Evolutionary conservation across 2,113 vertebrate genomes (phyloP).

Genomic region (Marmota monax): DNA sequence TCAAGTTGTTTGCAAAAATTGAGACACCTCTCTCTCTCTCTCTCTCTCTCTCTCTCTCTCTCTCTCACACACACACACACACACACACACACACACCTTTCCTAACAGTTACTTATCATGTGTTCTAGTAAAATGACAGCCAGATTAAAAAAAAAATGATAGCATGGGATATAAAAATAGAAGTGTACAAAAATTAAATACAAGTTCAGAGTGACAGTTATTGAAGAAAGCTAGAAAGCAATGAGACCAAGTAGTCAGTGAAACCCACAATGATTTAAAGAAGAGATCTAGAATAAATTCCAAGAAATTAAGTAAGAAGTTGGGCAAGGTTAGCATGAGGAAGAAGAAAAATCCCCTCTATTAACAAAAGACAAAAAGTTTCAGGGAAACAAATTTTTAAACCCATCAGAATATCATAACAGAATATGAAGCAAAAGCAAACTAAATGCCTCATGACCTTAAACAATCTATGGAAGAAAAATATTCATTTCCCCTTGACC

Average conservation of each 20-base stretch:
- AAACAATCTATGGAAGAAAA: not conserved
- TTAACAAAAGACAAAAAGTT: not conserved
- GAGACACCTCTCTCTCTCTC: not conserved
- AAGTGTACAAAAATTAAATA: not conserved
- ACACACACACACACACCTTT: not conserved
- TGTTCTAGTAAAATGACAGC: not conserved
- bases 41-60: too few species aligned
- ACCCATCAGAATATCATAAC: not conserved
- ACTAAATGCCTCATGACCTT: not conserved
- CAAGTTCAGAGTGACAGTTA: not conserved
- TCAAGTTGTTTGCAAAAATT: not conserved
- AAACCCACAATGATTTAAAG: not conserved
- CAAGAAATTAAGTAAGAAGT: not conserved
- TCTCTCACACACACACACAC: not conserved
- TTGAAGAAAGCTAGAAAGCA: not conserved
- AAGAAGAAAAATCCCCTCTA: not conserved
- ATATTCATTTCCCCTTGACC: not conserved
- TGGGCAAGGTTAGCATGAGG: not conserved
- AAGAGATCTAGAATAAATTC: not conserved
- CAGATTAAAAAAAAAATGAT: not conserved
- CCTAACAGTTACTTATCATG: not conserved
- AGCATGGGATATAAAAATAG: not conserved
- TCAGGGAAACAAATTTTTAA: not conserved
- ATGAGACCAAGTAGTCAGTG: not conserved
- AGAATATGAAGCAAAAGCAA: conserved; percentile 16